Base-by-base conservation (phyloP, 1,140 invertebrate species). In the Pantala flavescens region DNA sequence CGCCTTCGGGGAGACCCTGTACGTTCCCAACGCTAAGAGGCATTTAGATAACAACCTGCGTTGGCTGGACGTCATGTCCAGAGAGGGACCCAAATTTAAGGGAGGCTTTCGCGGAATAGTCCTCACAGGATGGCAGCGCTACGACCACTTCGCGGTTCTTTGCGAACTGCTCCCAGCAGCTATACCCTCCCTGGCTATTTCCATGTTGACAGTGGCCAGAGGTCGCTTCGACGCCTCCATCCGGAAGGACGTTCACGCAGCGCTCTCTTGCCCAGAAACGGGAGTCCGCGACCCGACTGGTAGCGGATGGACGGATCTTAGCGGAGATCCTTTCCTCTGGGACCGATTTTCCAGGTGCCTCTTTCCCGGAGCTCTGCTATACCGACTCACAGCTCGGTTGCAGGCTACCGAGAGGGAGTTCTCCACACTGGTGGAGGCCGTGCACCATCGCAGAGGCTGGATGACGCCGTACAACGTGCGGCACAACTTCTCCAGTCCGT, bases 141-240 rank as follows among this genome's bases (percentile, higher is more conserved):
- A 93, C 80, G 92, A 94, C 81, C 93, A 94, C 79, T 92, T 93
- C 80, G 89, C 90, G 36, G 86, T 90, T 9, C 82, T 94, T 0
- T 92, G 90, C 80, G 93, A 94, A 81, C 81, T 93, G 0, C 78
- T 94, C 5, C 87, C 88, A 0, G 82, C 86, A 23, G 86, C 87
- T 11, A 76, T 94, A 19, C 92, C 93, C 0, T 91, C 90, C 0
- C 81, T 94, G 7, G 87, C 86, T 0, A 78, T 91, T 0, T 89
- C 88, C 81, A 81, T 91, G 14, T 74, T 87, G 3, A 81, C 84
- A 0, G 77, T 82, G 0, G 80, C 81, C 63, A 77, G 80, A 76
- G 84, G 84, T 21, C 79, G 78, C 72, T 83, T 81, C 73, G 81
- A 81, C 74, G 75, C 77, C 16, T 72, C 70, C 24, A 16, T 71